Base-by-base conservation (phyloP, 2,113 vertebrate species). In the Rhinoptilus africanus region DNA sequence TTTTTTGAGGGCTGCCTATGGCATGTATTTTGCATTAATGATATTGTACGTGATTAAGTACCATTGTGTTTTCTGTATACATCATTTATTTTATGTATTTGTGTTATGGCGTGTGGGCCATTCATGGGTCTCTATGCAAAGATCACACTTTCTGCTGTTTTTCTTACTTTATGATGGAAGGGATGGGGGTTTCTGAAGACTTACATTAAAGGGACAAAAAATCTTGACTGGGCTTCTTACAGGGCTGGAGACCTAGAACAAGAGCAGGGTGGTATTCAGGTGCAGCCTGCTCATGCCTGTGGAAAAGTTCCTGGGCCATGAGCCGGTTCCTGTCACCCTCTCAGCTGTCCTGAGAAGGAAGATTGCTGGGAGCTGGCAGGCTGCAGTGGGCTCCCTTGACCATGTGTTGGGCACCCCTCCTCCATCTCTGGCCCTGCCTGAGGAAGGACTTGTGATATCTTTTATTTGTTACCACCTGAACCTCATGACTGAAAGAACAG, bases 111-210 rank as follows among this genome's bases (percentile, higher is more conserved):
- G 21, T 4, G 3, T 51, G 37, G 3, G 6, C 30, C 73, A 51
- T 22, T 50, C 0, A 1, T 37, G 27, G 3, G 2, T 8, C 1
- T 32, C 21, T 85, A n/a, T 59, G 28, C 7, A 37, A 62, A 71
- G 12, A n/a, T 19, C 17, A 47, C 7, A 22, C 15, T 72, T 81
- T 41, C 28, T 75, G 8, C 8, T 76, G 22, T 75, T 63, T 78
- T 63, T 56, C 37, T 34, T 78, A 47, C 9, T 9, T 67, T 50
- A 41, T 28, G 8, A 34, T 53, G 13, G 16, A 87, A 64, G 9
- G 21, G 34, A 63, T 45, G 18, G 79, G 24, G 6, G 4, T 26
- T 92, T 96, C 30, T 85, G 28, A 64, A 47, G 47, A 30, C 2
- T 10, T 18, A 1, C 14, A 19, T 35, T 74, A 45, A 62, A 66